These are phyloP conservation scores for Sus scrofa DNA, from an alignment of 2,113 vertebrate genomes.

Conservation along the genomic window DNA sequence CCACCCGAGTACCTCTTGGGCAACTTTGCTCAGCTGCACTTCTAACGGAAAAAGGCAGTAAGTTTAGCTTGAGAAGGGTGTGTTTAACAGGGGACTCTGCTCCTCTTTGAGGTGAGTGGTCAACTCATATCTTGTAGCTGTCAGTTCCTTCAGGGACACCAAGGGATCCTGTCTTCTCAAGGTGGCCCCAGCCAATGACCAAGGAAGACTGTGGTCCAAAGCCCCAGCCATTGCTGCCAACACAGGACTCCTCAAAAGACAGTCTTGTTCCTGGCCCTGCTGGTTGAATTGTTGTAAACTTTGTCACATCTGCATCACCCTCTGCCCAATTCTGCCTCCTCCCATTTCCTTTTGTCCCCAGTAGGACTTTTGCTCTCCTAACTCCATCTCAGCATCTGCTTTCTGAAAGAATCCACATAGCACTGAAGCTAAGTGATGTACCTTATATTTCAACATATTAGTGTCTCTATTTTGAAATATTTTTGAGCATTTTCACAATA, in stretches of 20 bases:
- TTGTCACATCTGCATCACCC: background rate
- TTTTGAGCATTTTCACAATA: constrained; percentile 4
- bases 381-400: background rate
- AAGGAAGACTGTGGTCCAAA: background rate
- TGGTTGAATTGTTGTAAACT: background rate
- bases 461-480: background rate
- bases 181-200: background rate
- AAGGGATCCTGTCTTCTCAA: too few species aligned
- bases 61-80: too few species aligned
- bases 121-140: too few species aligned
- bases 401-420: background rate
- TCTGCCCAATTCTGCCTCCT: too few species aligned
- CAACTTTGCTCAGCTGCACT: too few species aligned
- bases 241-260: background rate
- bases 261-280: background rate
- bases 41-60: too few species aligned
- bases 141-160: too few species aligned
- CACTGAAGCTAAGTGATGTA: background rate
- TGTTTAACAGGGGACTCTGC: too few species aligned
- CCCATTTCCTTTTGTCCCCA: background rate
- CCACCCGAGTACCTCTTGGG: too few species aligned
- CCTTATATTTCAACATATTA: background rate
- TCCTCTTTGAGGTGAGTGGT: too few species aligned
- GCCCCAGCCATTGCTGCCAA: background rate
- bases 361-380: background rate